These are phyloP conservation scores for Neodiprion virginianus DNA, from an alignment of 1,140 invertebrate genomes.

Conservation along the genomic window DNA sequence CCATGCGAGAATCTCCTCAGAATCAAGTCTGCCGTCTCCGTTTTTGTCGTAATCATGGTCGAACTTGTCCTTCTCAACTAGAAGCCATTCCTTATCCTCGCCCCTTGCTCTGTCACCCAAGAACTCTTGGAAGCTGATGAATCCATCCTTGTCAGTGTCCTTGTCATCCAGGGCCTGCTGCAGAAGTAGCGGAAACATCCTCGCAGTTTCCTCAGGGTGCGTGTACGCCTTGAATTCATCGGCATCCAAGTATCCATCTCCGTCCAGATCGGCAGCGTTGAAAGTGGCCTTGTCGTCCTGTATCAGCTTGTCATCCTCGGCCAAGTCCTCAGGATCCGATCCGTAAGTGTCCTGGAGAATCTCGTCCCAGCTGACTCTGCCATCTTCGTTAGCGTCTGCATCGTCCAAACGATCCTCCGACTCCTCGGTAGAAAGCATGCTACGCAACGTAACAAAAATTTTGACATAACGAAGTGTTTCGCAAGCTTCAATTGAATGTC, in stretches of 20 bases:
- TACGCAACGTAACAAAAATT: constrained; percentile 46
- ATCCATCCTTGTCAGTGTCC: constrained; percentile 85
- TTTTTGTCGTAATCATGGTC: constrained; percentile 87
- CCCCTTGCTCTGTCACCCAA: constrained; percentile 76
- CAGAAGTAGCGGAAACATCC: constrained; percentile 86
- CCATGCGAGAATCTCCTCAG: constrained; percentile 87
- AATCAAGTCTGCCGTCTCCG: constrained; percentile 82
- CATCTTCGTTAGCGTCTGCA: constrained; percentile 85
- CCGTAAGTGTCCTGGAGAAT: constrained; percentile 85
- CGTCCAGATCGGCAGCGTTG: constrained; percentile 83
- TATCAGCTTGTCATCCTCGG: constrained; percentile 64
- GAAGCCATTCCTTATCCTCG: constrained; percentile 82
- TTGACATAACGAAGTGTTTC: constrained; percentile 12
- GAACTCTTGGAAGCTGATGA: constrained; percentile 84
- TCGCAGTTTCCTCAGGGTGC: constrained; percentile 91
- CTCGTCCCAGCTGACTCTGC: constrained; percentile 86
- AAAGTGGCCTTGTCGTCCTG: constrained; percentile 88
- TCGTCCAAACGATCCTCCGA: constrained; percentile 86
- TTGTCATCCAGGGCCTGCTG: constrained; percentile 86
- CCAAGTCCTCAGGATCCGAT: constrained; percentile 65
- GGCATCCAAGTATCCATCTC: constrained; percentile 78
- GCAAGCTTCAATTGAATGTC: background rate
- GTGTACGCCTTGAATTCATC: constrained; percentile 90
- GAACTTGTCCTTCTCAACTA: constrained; percentile 90
- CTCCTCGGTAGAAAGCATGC: constrained; percentile 88